Conservation (phyloP, 2,113 vertebrate genomes). For the Cephalopterus ornatus region DNA sequence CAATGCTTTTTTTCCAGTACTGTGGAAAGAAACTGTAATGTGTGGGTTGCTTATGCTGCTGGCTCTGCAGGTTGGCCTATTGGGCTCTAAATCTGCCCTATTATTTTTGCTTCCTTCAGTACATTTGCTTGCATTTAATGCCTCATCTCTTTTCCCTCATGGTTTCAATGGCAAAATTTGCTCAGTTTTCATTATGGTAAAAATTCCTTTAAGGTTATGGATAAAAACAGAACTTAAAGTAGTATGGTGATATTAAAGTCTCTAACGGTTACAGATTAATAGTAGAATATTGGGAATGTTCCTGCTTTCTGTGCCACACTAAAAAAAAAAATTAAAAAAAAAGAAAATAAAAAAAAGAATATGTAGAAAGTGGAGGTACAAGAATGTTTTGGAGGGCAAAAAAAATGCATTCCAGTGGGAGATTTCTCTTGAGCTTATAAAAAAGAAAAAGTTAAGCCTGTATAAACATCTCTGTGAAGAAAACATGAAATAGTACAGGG, state of each 20-base stretch:
- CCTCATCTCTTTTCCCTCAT: neutral
- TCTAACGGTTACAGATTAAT: neutral
- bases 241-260: neutral
- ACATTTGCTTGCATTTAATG: neutral
- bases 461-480: neutral
- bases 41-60: neutral
- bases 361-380: neutral
- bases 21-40: neutral
- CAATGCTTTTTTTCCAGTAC: neutral
- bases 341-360: neutral
- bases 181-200: neutral
- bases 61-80: neutral
- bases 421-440: neutral
- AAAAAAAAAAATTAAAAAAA: neutral
- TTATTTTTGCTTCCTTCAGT: constrained; percentile 1
- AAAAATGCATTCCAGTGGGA: neutral
- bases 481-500: neutral
- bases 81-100: neutral
- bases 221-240: neutral
- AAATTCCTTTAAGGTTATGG: neutral
- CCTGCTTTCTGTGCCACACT: neutral
- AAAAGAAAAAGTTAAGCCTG: neutral
- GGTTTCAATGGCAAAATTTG: neutral
- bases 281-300: neutral
- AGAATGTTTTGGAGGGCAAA: neutral